Conservation (phyloP, 2,888 invertebrate genomes). For the Opisthograptis luteolata region DNA sequence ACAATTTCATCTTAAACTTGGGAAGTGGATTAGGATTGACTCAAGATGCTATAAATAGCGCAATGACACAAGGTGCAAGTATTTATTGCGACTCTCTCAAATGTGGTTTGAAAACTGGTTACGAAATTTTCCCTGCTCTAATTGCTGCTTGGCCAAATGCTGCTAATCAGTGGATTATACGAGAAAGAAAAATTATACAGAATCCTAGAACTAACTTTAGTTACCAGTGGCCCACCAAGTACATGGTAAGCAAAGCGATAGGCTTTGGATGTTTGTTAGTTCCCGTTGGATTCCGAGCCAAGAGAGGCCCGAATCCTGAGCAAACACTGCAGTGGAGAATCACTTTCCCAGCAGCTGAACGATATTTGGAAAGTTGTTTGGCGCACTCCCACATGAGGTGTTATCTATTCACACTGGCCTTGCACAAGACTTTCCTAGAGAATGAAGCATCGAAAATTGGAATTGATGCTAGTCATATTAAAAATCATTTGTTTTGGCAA, state of each 20-base stretch:
- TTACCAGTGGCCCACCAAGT: constrained; percentile 88
- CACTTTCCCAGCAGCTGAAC: constrained; percentile 90
- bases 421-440: constrained; percentile 90
- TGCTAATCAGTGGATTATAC: constrained; percentile 87
- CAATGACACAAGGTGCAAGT: constrained; percentile 86
- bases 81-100: constrained; percentile 85
- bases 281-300: constrained; percentile 88
- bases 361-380: constrained; percentile 89
- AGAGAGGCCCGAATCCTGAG: constrained; percentile 84
- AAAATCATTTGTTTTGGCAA: constrained; percentile 90
- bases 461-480: constrained; percentile 88
- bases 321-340: constrained; percentile 91
- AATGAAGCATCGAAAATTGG: constrained; percentile 86
- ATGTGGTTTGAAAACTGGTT: constrained; percentile 72
- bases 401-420: constrained; percentile 86
- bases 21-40: constrained; percentile 85
- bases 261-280: constrained; percentile 88
- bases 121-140: constrained; percentile 89
- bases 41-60: constrained; percentile 77
- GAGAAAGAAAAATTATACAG: constrained; percentile 82
- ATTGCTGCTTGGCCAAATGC: constrained; percentile 89
- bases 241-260: constrained; percentile 87
- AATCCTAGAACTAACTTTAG: constrained; percentile 84
- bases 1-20: constrained; percentile 85
- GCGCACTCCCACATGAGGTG: constrained; percentile 89